Evolutionary conservation across 2,113 vertebrate genomes (phyloP), one percentile per base, ranked within the genome.

Genomic region (Plectropomus leopardus): DNA sequence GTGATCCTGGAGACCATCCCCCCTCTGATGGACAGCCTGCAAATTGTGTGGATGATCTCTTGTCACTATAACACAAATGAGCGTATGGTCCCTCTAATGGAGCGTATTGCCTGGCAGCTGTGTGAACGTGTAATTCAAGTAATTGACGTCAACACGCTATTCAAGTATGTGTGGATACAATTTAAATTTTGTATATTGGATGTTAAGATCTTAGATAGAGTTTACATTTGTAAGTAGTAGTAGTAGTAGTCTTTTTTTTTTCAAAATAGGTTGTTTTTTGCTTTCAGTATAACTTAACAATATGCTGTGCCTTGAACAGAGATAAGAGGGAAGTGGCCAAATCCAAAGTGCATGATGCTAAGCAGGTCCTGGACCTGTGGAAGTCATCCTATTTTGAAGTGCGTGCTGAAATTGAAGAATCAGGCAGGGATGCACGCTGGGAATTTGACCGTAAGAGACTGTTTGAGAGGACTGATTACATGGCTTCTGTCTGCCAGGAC

Each of bases 371-470:
- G 57, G 90, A 95, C 44, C 84, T 84, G 58, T 99, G 98, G 98
- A 99, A 96, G 72, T 92, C 91, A 59, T 93, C 95, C 61, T 99
- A 98, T 86, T 97, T 97, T 16, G 94, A 94, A 44, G 85, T 94
- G 32, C 96, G 97, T 8, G 93, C 95, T 71, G 96, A 95, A 86
- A 97, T 99, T 3, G 97, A 99, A 87, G 90, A 94, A 6, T 95
- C 95, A 0, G 96, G 93, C 76, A 90, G 94, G 44, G 94, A 94
- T 16, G 76, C 93, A 0, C 95, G 95, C 9, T 99, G 98, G 98
- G 98, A 99, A 84, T 99, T 99, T 83, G 97, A 99, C n/a, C 92
- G 91, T 3, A 97, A 96, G 57, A 94, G 89, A 75, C 93, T 99
- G 26, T 99, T 99, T 89, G 96, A 97, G 87, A 96, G 94, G 85